Evolutionary conservation across 2,888 invertebrate genomes (phyloP).

Genomic region (Conomelus anceps): DNA sequence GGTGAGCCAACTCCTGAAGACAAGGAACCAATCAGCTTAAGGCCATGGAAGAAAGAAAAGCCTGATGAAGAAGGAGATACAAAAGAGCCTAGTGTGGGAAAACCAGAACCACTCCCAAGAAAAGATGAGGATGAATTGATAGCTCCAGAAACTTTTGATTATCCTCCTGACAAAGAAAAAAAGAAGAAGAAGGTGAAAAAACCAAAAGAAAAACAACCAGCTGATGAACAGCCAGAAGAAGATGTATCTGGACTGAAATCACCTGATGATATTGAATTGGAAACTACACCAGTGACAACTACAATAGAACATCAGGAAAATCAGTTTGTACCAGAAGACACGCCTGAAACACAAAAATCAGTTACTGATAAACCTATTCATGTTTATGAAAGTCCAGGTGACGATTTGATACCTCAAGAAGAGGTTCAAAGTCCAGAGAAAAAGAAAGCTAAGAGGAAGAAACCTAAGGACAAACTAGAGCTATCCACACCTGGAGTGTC

Average conservation of each 20-base stretch:
- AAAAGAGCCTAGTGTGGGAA: constrained; percentile 35
- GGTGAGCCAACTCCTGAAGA: constrained; percentile 41
- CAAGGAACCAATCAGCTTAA: constrained; percentile 40
- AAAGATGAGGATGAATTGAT: constrained; percentile 36
- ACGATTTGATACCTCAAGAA: background rate
- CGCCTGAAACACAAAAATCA: background rate
- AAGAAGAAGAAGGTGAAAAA: constrained; percentile 24
- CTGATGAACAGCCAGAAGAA: background rate
- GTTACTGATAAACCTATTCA: background rate
- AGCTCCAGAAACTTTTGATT: constrained; percentile 34
- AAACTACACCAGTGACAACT: background rate
- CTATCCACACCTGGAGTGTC: constrained; percentile 2
- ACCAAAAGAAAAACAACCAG: constrained; percentile 16
- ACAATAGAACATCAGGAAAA: background rate
- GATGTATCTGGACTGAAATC: no score
- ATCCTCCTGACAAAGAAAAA: constrained; percentile 19
- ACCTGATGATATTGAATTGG: background rate
- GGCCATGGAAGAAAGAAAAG: constrained; percentile 38
- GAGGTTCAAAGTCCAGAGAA: background rate
- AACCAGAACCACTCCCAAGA: constrained; percentile 37
- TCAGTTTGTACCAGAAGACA: background rate
- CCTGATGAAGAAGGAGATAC: constrained; percentile 33
- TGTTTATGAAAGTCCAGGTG: background rate
- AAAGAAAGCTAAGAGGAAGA: constrained; percentile 2
- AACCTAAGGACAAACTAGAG: background rate